Percentiles rank a stretch among this genome's conserved stretches.
These are phyloP conservation scores for Semicossyphus pulcher DNA, from an alignment of 2,113 vertebrate genomes.

Conservation along the genomic window DNA sequence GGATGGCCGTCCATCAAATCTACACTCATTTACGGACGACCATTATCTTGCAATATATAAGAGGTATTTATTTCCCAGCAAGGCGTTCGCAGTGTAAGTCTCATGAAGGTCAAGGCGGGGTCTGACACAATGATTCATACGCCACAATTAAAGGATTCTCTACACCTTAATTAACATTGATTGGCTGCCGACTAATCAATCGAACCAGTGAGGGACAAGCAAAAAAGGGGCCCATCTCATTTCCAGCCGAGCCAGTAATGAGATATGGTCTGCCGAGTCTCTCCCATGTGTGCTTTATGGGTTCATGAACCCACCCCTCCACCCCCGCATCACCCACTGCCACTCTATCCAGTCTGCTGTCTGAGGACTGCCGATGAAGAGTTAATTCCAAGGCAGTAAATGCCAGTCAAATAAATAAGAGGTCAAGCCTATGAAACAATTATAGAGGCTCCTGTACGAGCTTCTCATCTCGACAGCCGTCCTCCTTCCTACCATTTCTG, in stretches of 20 bases:
- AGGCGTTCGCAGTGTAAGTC: constrained; percentile 52
- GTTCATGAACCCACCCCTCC: constrained; percentile 61
- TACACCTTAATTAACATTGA: constrained; percentile 87
- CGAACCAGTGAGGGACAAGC: constrained; percentile 68
- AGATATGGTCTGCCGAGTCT: constrained; percentile 71
- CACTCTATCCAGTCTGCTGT: constrained; percentile 41
- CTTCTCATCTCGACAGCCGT: constrained; percentile 20
- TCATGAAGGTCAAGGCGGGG: constrained; percentile 75
- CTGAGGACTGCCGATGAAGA: constrained; percentile 37
- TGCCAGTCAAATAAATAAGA: constrained; percentile 68
- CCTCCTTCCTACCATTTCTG: constrained; percentile 17
- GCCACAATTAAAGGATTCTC: constrained; percentile 82
- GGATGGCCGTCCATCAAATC: constrained; percentile 35
- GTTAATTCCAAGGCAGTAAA: constrained; percentile 75
- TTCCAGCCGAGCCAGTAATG: constrained; percentile 72
- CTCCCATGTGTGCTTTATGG: constrained; percentile 67
- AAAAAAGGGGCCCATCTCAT: constrained; percentile 70
- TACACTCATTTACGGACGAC: constrained; percentile 25
- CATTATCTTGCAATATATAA: constrained; percentile 60
- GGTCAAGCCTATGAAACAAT: constrained; percentile 73
- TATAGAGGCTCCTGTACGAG: constrained; percentile 26
- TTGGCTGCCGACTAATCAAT: constrained; percentile 82
- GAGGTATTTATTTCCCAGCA: constrained; percentile 67
- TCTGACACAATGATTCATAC: constrained; percentile 82
- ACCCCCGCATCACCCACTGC: constrained; percentile 5